Percentiles rank a stretch among this genome's conserved stretches.
These are phyloP conservation scores for Bursaphelenchus mucronatus DNA, from an alignment of 1,140 invertebrate species.

Conservation along the genomic window DNA sequence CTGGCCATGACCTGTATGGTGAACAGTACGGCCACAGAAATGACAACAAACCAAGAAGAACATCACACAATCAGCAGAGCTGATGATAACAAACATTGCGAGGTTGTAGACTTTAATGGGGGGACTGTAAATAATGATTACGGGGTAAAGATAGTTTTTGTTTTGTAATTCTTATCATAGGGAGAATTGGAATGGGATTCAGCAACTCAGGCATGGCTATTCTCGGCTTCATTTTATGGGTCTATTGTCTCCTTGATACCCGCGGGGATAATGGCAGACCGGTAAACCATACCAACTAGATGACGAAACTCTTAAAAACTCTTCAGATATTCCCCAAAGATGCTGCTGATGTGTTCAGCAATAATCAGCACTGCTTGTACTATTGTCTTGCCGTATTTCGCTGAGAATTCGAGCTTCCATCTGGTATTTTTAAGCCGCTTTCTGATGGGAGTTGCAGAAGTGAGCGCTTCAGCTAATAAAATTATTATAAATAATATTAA, in stretches of 20 bases:
- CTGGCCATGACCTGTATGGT: constrained; percentile 52
- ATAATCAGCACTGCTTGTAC: constrained; percentile 34
- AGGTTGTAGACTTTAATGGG: constrained; percentile 2
- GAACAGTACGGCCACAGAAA: constrained; percentile 37
- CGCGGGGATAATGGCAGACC: constrained; percentile 32
- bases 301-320: no score
- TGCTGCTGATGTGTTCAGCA: constrained; percentile 26
- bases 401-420: constrained; percentile 25
- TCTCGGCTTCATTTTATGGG: constrained; percentile 45
- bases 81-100: constrained; percentile 12
- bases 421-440: constrained; percentile 34
- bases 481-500: constrained; percentile 2
- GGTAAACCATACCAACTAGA: neutral
- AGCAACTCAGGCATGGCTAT: constrained; percentile 34
- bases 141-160: constrained; percentile 26
- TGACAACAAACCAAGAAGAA: constrained; percentile 2
- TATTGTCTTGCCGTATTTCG: constrained; percentile 35
- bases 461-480: neutral
- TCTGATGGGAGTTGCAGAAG: constrained; percentile 40
- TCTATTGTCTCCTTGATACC: constrained; percentile 36
- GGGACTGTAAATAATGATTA: constrained; percentile 39
- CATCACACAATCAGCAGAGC: constrained; percentile 8
- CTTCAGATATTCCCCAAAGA: constrained; percentile 26
- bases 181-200: constrained; percentile 36
- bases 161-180: constrained; percentile 19